Base-by-base conservation (phyloP, 2,113 vertebrate species). In the Mormyrus lacerda region DNA sequence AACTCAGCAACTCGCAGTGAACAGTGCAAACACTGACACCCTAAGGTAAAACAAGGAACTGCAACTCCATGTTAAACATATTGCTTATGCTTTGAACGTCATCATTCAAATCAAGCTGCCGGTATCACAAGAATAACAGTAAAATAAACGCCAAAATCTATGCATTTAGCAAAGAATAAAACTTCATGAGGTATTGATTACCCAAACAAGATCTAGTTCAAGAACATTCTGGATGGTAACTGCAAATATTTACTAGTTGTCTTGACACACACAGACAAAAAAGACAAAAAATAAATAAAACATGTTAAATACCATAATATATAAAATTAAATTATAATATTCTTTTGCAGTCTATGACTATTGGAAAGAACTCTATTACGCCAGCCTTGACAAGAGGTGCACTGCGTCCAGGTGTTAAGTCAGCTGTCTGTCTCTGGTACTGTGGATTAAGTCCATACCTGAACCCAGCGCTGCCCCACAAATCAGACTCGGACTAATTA, bases 21-120 rank as follows among this genome's bases (percentile, higher is more conserved):
- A 93, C 91, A 51, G 89, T 93, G 93, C 92, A 92, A 94, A 96
- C 91, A 95, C 93, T 95, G 95, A 94, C 95, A 94, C 95, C 95
- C 89, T 93, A 95, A 90, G 96, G 95, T 89, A 61, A 44, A 39
- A 73, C 7, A 11, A 42, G 86, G 93, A 93, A 96, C 90, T 95
- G 93, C 95, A 92, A 85, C 88, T 86, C 39, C 55, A 91, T 69
- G 58, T 24, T 50, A 50, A 50, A 45, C 8, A 39, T 42, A 83
- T 2, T 39, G 65, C n/a, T 73, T 73, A 0, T 73, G 35, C 31
- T 73, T 31, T 73, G n/a, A 73, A 31, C 27, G 35, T 24, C 58
- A 53, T 55, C 50, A 15, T 51, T 7, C 53, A 21, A 31, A 69
- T 69, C 3, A 69, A 69, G 2, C 61, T 27, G 24, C 10, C 24